Base-by-base conservation (phyloP, 2,113 vertebrate genomes). In the Nematolebias whitei region DNA sequence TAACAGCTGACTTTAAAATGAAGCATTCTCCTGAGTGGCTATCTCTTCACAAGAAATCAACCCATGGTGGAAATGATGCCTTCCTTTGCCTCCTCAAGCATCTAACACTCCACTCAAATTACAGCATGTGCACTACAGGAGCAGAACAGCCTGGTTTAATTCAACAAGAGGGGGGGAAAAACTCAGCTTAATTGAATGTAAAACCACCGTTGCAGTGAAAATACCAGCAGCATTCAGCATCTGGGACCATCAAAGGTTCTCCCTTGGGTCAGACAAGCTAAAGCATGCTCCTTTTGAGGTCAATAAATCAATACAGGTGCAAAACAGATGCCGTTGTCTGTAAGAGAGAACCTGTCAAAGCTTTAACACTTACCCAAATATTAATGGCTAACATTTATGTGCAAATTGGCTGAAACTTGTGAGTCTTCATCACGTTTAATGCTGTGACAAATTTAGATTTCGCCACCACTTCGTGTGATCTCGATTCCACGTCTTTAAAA, bases 201-300 rank as follows among this genome's bases (percentile, higher is more conserved):
- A 86, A 80, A 70, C 74, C 63, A 55, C 67, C 44, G 63, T 64
- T 74, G 67, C 67, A 72, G 69, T 74, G 75, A 64, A 77, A 81
- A 78, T 48, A 63, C 45, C 60, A 0, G 56, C 14, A 14, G 69
- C 43, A 60, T 79, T 71, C 63, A 70, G 76, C 62, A 10, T 68
- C 45, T 68, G 74, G 63, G 23, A 12, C 23, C 29, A 3, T 79
- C 77, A 76, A 53, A 9, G 51, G 59, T 69, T 67, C 40, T n/a
- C 62, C 14, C 26, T 50, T 61, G 65, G 49, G 56, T 68, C 65
- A 71, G 64, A 70, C 58, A 16, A 38, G 56, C 68, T 72, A 26
- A 45, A 44, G 13, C 39, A 10, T 16, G 50, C 52, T 62, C 41
- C 41, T 50, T 62, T 54, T 23, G 57, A 54, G 22, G 24, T 55